Base-by-base conservation (phyloP, 2,797 vertebrate species). In the Synaphobranchus kaupii region DNA sequence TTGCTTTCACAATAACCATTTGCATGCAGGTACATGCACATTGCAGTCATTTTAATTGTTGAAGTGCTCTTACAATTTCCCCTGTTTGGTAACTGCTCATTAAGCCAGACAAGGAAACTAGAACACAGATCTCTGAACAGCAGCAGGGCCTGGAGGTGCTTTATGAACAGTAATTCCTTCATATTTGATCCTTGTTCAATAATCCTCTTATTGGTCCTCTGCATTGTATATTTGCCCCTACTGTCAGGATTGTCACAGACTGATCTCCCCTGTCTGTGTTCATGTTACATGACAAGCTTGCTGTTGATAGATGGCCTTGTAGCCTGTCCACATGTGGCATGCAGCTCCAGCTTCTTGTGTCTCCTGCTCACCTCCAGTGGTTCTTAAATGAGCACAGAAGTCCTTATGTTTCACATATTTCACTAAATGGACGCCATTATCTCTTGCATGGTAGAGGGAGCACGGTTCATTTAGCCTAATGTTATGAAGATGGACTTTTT, bases 401-500 rank as follows among this genome's bases (percentile, higher is more conserved):
- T 82, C 25, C 52, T 6, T 83, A 58, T 87, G 44, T 71, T 56
- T n/a, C 34, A 56, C 48, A 34, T 22, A 73, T 63, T 83, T 82
- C 80, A 83, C 39, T 83, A 84, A 87, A 54, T 39, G 48, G 81
- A 84, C 34, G 47, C 63, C 50, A 73, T 54, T 66, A 84, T 20
- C 80, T 87, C 28, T 50, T 71, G 80, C 28, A 50, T 54, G 68
- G 86, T 31, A 28, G 63, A 71, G 47, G 25, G 47, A 81, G 44
- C 31, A 73, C 15, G 81, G 52, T 71, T 71, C 60, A 87, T 87
- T 87, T 73, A 5, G 28, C 48, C 83, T 66, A 83, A 52, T 87
- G 80, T 83, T 83, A 84, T 39, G 31, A 87, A 84, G 63, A 87
- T 83, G 56, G 63, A 84, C 71, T 87, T 83, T 82, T 87, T 54